Conservation (phyloP, 2,113 vertebrate species). For the Crotalus viridis region DNA sequence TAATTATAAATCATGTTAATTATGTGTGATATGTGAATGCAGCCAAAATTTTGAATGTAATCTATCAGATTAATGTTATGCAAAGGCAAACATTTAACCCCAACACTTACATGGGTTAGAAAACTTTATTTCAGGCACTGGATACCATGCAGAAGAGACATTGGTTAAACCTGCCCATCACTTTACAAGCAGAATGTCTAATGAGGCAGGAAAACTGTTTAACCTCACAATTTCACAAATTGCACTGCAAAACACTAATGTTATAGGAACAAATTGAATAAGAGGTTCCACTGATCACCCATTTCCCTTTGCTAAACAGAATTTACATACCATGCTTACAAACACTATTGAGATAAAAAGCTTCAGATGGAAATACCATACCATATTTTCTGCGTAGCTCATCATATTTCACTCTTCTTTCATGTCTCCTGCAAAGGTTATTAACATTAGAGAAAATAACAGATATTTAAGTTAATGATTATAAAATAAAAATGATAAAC, state of each 20-base stretch:
- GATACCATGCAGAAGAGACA: neutral
- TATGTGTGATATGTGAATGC: neutral
- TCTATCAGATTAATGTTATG: neutral
- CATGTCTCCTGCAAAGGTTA: slow-evolving; percentile 73
- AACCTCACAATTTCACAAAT: neutral
- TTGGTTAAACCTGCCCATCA: neutral
- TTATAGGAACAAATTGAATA: neutral
- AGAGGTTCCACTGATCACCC: neutral
- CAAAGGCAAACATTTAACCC: neutral
- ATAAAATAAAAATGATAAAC: slow-evolving; percentile 11
- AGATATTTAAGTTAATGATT: neutral
- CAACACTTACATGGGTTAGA: neutral
- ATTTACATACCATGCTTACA: neutral
- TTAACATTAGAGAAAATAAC: slow-evolving; percentile 30
- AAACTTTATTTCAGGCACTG: neutral
- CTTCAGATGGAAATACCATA: slow-evolving; percentile 50
- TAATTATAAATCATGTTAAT: neutral
- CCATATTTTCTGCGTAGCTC: slow-evolving; percentile 89
- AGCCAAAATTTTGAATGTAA: neutral
- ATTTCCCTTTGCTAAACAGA: neutral
- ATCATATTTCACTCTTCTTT: slow-evolving; percentile 77
- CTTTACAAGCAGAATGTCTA: neutral
- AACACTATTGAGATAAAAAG: neutral
- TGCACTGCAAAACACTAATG: neutral
- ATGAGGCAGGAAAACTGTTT: neutral